These are phyloP conservation scores for Megalopta genalis DNA, from an alignment of 1,140 invertebrate genomes.

Conservation along the genomic window DNA sequence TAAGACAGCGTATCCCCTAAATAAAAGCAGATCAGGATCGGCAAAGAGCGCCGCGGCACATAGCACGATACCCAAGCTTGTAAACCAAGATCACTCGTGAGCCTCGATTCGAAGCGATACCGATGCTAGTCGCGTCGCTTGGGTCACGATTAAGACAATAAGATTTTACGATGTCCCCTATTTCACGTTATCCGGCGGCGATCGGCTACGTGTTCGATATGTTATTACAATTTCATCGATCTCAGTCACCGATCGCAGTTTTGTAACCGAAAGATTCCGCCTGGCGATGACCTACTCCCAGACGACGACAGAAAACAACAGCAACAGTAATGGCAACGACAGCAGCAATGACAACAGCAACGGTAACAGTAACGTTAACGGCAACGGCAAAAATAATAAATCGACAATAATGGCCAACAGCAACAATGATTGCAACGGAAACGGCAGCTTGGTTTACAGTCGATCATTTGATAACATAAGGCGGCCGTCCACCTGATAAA, in stretches of 20 bases:
- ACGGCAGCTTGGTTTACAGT: too few relatives aligned
- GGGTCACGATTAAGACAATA: constrained; percentile 42
- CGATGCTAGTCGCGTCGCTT: background rate
- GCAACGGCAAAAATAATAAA: too few relatives aligned
- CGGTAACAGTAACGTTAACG: too few relatives aligned
- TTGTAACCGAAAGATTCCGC: constrained; percentile 38
- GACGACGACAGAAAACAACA: too few relatives aligned
- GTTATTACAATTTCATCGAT: constrained; percentile 53
- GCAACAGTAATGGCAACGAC: background rate
- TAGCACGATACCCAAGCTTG: constrained; percentile 20
- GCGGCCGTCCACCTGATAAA: too few relatives aligned
- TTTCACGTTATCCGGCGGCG: constrained; percentile 21
- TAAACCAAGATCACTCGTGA: constrained; percentile 15
- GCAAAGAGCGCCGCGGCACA: background rate
- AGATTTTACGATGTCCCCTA: constrained; percentile 38
- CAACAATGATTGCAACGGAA: too few relatives aligned
- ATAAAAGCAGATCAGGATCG: too few relatives aligned
- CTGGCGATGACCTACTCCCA: constrained; percentile 54
- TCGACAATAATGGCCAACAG: too few relatives aligned
- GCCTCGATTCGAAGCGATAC: constrained; percentile 18
- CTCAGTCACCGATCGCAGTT: background rate
- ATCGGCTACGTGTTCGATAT: constrained; percentile 9
- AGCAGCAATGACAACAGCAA: constrained; percentile 25
- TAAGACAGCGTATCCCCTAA: too few relatives aligned
- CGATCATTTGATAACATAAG: too few relatives aligned